These are phyloP conservation scores for Tipula unca DNA, from an alignment of 2,888 invertebrate species.

Conservation along the genomic window DNA sequence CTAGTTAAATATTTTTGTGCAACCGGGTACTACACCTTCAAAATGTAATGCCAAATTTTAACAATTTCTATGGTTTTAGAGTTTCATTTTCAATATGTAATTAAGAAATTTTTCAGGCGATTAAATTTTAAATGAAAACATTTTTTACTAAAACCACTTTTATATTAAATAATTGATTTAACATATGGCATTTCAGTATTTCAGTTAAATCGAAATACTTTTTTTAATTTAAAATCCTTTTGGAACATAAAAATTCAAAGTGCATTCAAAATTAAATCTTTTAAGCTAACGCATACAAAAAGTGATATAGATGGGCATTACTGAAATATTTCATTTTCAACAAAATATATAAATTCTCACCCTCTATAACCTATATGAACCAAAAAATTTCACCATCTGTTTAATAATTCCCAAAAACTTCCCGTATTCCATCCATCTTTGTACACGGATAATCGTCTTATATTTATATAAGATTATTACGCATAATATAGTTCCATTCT, in stretches of 20 bases:
- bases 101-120: too few species aligned
- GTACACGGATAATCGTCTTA: neutral
- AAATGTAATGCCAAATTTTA: too few species aligned
- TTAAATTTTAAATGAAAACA: too few species aligned
- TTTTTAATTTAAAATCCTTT: too few species aligned
- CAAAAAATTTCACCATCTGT: neutral
- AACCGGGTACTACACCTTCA: too few species aligned
- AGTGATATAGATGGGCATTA: neutral
- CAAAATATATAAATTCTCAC: neutral
- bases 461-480: constrained; percentile 14
- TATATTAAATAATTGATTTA: too few species aligned
- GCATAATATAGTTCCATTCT: constrained; percentile 14
- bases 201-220: too few species aligned
- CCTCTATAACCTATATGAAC: neutral
- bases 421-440: neutral
- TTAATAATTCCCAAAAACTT: neutral
- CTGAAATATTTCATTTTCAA: neutral
- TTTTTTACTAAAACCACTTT: too few species aligned
- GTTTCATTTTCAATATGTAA: too few species aligned
- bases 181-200: too few species aligned
- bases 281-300: neutral
- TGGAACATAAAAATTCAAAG: neutral
- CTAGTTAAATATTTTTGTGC: too few species aligned
- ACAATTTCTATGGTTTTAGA: too few species aligned
- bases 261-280: neutral